Evolutionary conservation across 1,140 invertebrate genomes (phyloP).

Genomic region (Drosophila novamexicana): DNA sequence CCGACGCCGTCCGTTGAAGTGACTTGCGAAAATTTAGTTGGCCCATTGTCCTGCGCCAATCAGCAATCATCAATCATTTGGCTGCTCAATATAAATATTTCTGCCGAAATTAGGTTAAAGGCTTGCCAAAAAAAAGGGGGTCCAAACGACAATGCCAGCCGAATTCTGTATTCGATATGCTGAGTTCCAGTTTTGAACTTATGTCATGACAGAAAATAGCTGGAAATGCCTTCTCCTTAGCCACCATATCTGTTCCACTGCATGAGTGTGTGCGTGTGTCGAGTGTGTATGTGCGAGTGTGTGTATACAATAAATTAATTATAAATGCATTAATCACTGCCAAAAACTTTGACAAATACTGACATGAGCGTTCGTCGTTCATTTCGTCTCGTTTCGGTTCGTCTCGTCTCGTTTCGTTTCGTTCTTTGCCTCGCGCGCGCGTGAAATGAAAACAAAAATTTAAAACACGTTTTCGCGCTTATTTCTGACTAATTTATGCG

Average conservation of each 20-base stretch:
- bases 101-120: slow-evolving; percentile 80
- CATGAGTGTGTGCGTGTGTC: neutral
- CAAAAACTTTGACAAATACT: slow-evolving; percentile 82
- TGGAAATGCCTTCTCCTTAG: slow-evolving; percentile 19
- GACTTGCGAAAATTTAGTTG: slow-evolving; percentile 64
- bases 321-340: slow-evolving; percentile 83
- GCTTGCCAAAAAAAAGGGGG: slow-evolving; percentile 32
- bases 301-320: slow-evolving; percentile 80
- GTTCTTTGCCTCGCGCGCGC: slow-evolving; percentile 35
- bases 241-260: slow-evolving; percentile 14
- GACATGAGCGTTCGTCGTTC: slow-evolving; percentile 75
- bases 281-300: slow-evolving; percentile 21
- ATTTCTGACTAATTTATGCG: slow-evolving; percentile 81
- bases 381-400: slow-evolving; percentile 40
- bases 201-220: slow-evolving; percentile 65
- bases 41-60: slow-evolving; percentile 60
- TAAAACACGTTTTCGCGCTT: slow-evolving; percentile 82
- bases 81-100: slow-evolving; percentile 78
- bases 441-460: slow-evolving; percentile 79
- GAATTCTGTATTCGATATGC: slow-evolving; percentile 2
- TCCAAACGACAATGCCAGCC: slow-evolving; percentile 13
- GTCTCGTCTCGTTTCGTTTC: slow-evolving; percentile 25
- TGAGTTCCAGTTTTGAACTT: slow-evolving; percentile 61
- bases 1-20: slow-evolving; percentile 65
- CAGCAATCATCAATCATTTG: slow-evolving; percentile 59